Conservation (phyloP, 2,888 invertebrate genomes). For the Ochropleura plecta region DNA sequence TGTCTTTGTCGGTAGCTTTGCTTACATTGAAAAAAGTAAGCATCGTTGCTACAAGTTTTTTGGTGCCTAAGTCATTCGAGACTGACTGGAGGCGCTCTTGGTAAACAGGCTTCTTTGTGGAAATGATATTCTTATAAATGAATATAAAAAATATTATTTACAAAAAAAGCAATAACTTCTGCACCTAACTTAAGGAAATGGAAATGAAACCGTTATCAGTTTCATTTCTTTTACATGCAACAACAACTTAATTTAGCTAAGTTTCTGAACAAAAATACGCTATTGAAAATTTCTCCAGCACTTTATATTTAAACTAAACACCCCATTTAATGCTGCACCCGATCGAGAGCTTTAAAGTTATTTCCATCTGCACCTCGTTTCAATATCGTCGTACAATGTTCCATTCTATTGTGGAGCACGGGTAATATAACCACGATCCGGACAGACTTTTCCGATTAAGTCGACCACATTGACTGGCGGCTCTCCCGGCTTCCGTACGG, state of each 20-base stretch:
- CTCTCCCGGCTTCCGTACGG: constrained; percentile 19
- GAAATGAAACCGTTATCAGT: too few relatives aligned
- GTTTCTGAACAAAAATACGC: background rate
- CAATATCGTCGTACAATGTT: constrained; percentile 34
- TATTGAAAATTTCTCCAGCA: background rate
- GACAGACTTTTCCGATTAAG: constrained; percentile 57
- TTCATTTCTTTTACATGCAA: too few relatives aligned
- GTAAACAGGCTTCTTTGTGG: too few relatives aligned
- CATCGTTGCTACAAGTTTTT: background rate
- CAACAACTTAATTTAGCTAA: too few relatives aligned
- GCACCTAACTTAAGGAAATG: too few relatives aligned
- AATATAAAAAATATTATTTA: too few relatives aligned
- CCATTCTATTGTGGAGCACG: constrained; percentile 19
- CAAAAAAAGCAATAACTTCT: too few relatives aligned
- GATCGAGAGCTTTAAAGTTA: constrained; percentile 17
- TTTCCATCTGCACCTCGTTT: constrained; percentile 20
- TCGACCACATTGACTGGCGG: constrained; percentile 37
- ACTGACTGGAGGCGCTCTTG: too few relatives aligned
- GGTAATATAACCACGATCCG: constrained; percentile 12
- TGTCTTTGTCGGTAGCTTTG: constrained; percentile 20
- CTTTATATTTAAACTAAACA: background rate
- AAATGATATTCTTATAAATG: too few relatives aligned
- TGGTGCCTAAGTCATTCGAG: too few relatives aligned
- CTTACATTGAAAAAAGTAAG: background rate
- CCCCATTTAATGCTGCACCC: background rate